Conservation (phyloP, 2,797 vertebrate genomes). For the Bradypus variegatus region DNA sequence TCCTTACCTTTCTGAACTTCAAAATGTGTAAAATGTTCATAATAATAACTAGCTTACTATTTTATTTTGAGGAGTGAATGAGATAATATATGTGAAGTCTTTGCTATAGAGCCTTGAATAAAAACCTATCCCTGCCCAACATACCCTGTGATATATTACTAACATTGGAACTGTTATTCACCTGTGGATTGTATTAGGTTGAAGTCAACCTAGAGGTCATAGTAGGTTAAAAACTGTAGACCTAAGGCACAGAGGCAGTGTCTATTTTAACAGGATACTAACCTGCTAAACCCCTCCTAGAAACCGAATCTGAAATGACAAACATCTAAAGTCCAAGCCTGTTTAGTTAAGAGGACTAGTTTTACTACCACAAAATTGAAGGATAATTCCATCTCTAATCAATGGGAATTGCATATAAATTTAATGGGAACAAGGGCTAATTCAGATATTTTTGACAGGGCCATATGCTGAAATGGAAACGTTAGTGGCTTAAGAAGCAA, state of each 20-base stretch:
- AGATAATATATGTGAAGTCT: neutral
- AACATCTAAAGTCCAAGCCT: neutral
- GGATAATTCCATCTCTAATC: constrained; percentile 21
- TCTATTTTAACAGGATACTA: neutral
- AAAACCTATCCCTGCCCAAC: neutral
- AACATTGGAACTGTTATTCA: neutral
- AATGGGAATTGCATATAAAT: constrained; percentile 9
- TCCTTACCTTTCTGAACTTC: neutral
- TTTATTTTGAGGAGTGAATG: neutral
- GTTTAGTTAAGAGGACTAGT: neutral
- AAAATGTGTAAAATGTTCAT: neutral
- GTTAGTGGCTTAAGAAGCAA: constrained; percentile 37
- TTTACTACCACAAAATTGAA: neutral
- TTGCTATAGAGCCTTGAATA: neutral
- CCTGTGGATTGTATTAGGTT: neutral
- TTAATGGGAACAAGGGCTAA: neutral
- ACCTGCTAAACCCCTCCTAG: neutral
- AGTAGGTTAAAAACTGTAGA: neutral
- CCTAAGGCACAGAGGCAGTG: neutral
- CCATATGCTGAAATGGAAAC: constrained; percentile 37
- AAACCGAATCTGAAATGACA: neutral
- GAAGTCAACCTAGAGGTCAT: neutral
- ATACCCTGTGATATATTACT: neutral
- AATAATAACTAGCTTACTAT: neutral
- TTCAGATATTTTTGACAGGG: constrained; percentile 22